These are phyloP conservation scores for Philopedon plagiatum DNA, from an alignment of 2,888 invertebrate genomes.

Conservation along the genomic window DNA sequence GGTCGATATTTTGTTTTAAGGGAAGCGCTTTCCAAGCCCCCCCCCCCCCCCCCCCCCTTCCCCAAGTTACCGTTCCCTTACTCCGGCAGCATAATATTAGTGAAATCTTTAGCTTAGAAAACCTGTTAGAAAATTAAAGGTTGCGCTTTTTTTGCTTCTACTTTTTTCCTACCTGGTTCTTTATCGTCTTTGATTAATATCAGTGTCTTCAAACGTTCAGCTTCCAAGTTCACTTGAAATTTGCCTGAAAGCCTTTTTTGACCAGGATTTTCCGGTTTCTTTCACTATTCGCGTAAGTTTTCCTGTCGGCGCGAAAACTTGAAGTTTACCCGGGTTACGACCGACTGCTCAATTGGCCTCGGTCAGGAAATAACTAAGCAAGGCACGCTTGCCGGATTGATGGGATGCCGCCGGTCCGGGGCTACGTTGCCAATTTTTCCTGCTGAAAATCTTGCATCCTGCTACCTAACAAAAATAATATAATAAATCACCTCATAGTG, in stretches of 20 bases:
- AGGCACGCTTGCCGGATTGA: constrained; percentile 41
- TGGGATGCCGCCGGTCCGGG: constrained; percentile 41
- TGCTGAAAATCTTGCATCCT: neutral
- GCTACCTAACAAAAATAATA: too few relatives aligned
- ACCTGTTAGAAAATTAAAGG: too few relatives aligned
- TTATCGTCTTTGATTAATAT: constrained; percentile 38
- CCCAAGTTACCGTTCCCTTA: too few relatives aligned
- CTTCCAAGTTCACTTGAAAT: constrained; percentile 37
- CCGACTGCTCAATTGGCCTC: constrained; percentile 50
- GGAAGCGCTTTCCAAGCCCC: too few relatives aligned
- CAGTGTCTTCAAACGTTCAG: constrained; percentile 31
- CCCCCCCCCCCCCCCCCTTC: too few relatives aligned
- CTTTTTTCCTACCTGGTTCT: constrained; percentile 30
- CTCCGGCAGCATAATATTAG: too few relatives aligned
- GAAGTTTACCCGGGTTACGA: constrained; percentile 29
- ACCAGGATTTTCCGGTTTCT: constrained; percentile 18
- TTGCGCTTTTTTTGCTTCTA: neutral
- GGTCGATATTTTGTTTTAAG: too few relatives aligned
- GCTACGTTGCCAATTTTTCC: constrained; percentile 36
- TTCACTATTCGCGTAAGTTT: constrained; percentile 48
- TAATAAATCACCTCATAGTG: too few relatives aligned
- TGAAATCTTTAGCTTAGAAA: too few relatives aligned
- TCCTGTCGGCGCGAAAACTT: constrained; percentile 49
- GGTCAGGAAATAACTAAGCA: constrained; percentile 47
- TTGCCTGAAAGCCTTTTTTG: neutral